These are phyloP conservation scores for Asarcornis scutulata DNA, from an alignment of 2,113 vertebrate genomes.

Conservation along the genomic window DNA sequence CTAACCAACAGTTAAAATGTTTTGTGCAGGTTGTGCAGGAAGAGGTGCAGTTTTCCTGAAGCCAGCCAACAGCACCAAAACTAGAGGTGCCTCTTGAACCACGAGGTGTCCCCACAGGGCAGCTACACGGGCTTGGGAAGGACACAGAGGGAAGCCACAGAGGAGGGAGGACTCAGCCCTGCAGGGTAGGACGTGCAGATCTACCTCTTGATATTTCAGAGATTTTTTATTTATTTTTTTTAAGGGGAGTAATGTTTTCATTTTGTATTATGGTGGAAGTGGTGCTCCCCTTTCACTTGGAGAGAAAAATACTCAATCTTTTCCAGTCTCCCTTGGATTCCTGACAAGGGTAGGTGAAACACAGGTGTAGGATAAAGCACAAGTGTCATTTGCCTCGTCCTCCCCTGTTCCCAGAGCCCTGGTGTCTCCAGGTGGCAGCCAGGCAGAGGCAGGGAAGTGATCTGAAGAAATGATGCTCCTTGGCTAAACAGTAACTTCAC, in stretches of 20 bases:
- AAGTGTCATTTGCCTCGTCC: background rate
- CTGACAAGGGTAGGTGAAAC: background rate
- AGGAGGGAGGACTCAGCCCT: background rate
- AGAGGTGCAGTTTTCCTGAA: background rate
- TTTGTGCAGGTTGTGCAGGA: fast-evolving
- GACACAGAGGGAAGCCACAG: background rate
- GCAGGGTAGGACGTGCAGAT: background rate
- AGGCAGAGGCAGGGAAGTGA: background rate
- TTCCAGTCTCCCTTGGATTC: background rate
- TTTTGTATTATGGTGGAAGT: background rate
- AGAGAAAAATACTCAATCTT: background rate
- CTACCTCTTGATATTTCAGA: background rate
- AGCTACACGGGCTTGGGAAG: background rate
- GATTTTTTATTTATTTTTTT: too few relatives aligned
- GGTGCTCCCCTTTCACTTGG: background rate
- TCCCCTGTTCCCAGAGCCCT: background rate
- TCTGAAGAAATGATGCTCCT: background rate
- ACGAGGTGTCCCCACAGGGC: constrained; percentile 75
- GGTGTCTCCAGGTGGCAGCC: background rate
- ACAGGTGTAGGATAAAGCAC: background rate
- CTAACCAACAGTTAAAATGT: background rate
- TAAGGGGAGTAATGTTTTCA: background rate
- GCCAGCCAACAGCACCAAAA: background rate
- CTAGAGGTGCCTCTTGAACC: constrained; percentile 13
- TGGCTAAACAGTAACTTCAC: background rate